phyloP scores from a whole-genome alignment of 2,797 vertebrate genomes.

The Morelia viridis region DNA sequence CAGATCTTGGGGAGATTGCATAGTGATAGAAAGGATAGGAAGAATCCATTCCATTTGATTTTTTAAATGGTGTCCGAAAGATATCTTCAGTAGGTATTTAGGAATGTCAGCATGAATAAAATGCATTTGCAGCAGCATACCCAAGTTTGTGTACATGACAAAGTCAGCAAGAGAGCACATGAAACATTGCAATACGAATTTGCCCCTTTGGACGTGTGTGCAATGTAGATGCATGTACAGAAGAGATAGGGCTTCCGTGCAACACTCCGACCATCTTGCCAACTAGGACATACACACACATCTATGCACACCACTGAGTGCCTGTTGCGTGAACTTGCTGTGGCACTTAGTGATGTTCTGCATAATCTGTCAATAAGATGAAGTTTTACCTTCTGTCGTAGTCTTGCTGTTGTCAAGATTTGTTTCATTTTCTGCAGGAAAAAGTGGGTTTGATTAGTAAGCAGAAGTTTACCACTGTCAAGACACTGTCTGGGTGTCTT shows the following conservation, averaged over 20 bases:
- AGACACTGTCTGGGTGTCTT: not conserved
- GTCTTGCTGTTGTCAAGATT: conserved; percentile 8
- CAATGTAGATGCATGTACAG: not conserved
- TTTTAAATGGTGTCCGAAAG: too few species aligned
- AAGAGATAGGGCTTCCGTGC: not conserved
- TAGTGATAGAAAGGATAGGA: too few species aligned
- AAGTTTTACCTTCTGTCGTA: conserved; percentile 39
- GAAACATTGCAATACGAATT: not conserved
- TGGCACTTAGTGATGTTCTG: not conserved
- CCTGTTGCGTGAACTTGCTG: not conserved
- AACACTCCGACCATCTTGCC: not conserved
- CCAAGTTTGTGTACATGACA: not conserved
- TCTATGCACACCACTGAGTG: not conserved
- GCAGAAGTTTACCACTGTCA: not conserved
- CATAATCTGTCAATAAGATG: not conserved
- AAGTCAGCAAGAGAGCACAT: not conserved
- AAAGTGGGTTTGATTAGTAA: conserved; percentile 17
- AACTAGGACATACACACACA: not conserved
- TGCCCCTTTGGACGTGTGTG: not conserved
- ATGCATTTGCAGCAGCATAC: not conserved
- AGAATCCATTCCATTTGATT: too few species aligned
- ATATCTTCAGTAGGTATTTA: too few species aligned
- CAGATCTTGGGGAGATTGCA: too few species aligned
- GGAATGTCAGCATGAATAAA: not conserved
- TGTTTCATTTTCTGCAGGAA: not conserved